Conservation (phyloP, 2,888 invertebrate genomes). For the Drosophila anomalata region DNA sequence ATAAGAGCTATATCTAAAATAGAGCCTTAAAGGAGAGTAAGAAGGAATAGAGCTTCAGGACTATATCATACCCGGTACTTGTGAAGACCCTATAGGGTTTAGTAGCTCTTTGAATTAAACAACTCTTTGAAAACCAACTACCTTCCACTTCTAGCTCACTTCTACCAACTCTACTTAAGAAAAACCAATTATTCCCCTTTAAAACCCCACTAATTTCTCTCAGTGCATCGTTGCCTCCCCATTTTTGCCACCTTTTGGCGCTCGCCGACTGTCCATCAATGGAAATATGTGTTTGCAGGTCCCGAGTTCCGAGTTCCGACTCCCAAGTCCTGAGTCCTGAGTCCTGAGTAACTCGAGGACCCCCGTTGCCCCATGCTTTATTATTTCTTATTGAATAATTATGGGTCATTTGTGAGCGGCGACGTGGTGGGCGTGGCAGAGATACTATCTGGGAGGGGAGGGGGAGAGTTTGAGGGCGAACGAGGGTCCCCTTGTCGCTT, state of each 20-base stretch:
- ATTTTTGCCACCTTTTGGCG: not conserved
- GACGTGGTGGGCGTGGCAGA: slow-evolving; percentile 56
- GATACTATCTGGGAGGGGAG: slow-evolving; percentile 30
- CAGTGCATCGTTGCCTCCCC: not conserved
- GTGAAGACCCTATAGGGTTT: too few species aligned
- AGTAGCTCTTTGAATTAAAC: too few species aligned
- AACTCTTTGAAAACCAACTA: too few species aligned
- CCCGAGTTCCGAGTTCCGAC: not conserved
- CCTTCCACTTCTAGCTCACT: too few species aligned
- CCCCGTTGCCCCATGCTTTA: slow-evolving; percentile 58
- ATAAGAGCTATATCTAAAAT: too few species aligned
- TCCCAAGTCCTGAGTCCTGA: too few species aligned
- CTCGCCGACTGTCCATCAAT: slow-evolving; percentile 64
- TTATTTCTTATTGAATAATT: slow-evolving; percentile 83
- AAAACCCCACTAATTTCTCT: not conserved
- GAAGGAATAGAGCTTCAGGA: too few species aligned
- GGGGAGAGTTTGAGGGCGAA: not conserved
- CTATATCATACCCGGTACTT: too few species aligned
- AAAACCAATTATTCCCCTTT: too few species aligned
- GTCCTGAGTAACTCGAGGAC: not conserved
- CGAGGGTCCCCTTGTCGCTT: slow-evolving; percentile 47
- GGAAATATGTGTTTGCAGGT: slow-evolving; percentile 47
- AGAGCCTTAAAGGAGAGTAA: too few species aligned
- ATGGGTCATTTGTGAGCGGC: slow-evolving; percentile 78
- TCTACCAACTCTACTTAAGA: too few species aligned